Evolutionary conservation across 2,888 invertebrate genomes (phyloP).

Genomic region (Frankliniella intonsa): DNA sequence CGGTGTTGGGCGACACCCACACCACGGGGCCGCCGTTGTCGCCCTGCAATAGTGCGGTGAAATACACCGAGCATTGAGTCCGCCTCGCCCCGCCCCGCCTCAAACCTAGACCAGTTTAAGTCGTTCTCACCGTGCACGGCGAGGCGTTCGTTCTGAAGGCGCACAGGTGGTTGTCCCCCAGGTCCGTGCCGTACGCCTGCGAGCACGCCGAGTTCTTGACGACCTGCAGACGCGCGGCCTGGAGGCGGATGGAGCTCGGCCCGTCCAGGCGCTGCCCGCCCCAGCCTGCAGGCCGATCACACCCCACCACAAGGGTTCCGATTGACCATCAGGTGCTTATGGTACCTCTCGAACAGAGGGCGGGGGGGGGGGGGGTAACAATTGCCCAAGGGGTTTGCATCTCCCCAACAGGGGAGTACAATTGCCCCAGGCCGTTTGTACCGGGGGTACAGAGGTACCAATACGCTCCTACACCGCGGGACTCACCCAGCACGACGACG

Average conservation of each 20-base stretch:
- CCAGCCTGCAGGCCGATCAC: neutral
- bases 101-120: too few relatives aligned
- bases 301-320: too few relatives aligned
- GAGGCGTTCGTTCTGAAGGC: neutral
- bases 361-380: too few relatives aligned
- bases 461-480: too few relatives aligned
- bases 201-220: constrained; percentile 15
- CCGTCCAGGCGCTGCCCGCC: constrained; percentile 15
- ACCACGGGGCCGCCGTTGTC: constrained; percentile 5
- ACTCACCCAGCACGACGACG: neutral
- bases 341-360: too few relatives aligned
- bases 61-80: too few relatives aligned
- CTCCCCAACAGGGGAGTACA: too few relatives aligned
- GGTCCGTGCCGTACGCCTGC: constrained; percentile 6
- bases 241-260: neutral
- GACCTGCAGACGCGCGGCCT: neutral
- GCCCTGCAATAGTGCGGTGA: neutral
- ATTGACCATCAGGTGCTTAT: too few relatives aligned
- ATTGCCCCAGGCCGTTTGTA: too few relatives aligned
- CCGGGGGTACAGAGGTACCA: too few relatives aligned
- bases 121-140: neutral
- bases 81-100: too few relatives aligned
- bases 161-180: neutral
- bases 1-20: constrained; percentile 11
- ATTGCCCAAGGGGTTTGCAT: too few relatives aligned